phyloP scores from a whole-genome alignment of 2,113 vertebrate species.

The Dissostichus mawsoni region DNA sequence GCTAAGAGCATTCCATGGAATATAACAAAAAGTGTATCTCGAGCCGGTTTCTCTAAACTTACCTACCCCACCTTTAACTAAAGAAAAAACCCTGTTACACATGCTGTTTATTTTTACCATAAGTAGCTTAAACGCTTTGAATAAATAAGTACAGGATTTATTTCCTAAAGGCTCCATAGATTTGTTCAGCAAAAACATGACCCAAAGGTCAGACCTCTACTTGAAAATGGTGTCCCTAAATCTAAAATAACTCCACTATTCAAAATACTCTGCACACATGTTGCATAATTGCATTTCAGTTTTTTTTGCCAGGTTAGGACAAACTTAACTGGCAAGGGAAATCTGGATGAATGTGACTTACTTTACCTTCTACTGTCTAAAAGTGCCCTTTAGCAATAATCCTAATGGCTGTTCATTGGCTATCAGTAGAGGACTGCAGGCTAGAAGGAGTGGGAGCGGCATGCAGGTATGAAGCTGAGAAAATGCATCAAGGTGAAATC shows the following conservation, averaged over 20 bases:
- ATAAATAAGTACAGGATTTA: slow-evolving; percentile 27
- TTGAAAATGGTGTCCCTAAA: background rate
- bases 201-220: slow-evolving; percentile 28
- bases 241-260: slow-evolving; percentile 30
- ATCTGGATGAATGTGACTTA: slow-evolving; percentile 2
- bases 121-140: slow-evolving; percentile 39
- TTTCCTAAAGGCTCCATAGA: slow-evolving; percentile 4
- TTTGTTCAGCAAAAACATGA: slow-evolving; percentile 20
- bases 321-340: slow-evolving; percentile 1
- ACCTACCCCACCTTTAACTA: too few relatives aligned
- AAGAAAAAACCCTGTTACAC: background rate
- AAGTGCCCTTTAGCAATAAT: slow-evolving; percentile 29
- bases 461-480: slow-evolving; percentile 28
- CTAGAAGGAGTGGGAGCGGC: slow-evolving; percentile 2
- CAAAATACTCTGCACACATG: slow-evolving; percentile 32
- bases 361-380: slow-evolving; percentile 15
- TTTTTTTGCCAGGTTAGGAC: slow-evolving; percentile 13
- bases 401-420: background rate
- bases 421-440: slow-evolving; percentile 25
- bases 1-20: too few relatives aligned
- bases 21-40: too few relatives aligned
- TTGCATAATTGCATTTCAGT: slow-evolving; percentile 69
- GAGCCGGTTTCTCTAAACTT: too few relatives aligned
- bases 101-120: background rate
- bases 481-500: slow-evolving; percentile 55